Conservation (phyloP, 2,797 vertebrate species). For the Chelonia mydas region DNA sequence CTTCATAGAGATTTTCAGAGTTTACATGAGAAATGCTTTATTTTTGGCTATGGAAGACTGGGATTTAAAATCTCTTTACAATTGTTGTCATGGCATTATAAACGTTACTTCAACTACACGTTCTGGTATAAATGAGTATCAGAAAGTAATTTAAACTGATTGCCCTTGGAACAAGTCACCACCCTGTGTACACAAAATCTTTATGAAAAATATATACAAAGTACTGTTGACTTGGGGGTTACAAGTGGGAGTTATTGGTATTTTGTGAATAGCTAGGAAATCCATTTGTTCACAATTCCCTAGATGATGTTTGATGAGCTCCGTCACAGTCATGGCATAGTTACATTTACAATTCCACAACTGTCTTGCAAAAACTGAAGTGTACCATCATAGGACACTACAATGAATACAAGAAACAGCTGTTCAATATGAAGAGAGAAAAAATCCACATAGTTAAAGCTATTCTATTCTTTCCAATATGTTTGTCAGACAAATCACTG, state of each 20-base stretch:
- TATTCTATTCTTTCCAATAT: slow-evolving; percentile 63
- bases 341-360: slow-evolving; percentile 8
- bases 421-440: slow-evolving; percentile 46
- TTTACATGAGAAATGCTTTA: background rate
- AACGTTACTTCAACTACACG: background rate
- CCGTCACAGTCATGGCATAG: background rate
- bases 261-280: background rate
- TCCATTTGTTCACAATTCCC: background rate
- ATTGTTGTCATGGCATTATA: background rate
- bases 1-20: background rate
- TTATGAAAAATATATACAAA: background rate
- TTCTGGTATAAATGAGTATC: background rate
- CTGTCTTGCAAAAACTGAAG: background rate
- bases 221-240: background rate
- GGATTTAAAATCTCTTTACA: background rate
- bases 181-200: background rate
- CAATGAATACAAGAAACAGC: slow-evolving; percentile 51
- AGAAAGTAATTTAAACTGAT: background rate
- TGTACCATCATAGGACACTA: slow-evolving; percentile 1
- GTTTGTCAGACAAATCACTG: slow-evolving; percentile 57
- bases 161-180: too few species aligned
- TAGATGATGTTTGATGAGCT: background rate
- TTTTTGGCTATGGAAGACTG: background rate
- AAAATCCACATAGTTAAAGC: slow-evolving; percentile 38
- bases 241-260: background rate